Percentiles rank a stretch among this genome's conserved stretches.
Conservation (phyloP, 37 sponge, comb jelly and placozoan genomes). For the Spongilla lacustris region DNA sequence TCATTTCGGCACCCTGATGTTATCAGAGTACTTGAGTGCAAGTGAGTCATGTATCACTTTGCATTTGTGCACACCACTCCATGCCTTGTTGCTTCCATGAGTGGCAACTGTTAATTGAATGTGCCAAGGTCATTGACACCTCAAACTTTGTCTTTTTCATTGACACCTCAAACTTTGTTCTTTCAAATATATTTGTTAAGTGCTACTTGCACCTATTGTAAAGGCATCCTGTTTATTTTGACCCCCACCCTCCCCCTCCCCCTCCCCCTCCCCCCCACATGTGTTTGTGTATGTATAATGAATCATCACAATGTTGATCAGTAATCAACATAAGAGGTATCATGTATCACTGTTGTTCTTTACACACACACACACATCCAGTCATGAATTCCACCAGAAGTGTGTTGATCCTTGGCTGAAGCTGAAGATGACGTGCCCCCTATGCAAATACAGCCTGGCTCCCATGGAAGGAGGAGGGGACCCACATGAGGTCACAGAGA, state of each 20-base stretch:
- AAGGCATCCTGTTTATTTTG: no score
- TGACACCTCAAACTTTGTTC: not conserved
- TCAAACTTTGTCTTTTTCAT: not conserved
- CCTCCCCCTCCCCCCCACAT: no score
- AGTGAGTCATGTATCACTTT: conserved; percentile 43
- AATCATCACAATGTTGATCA: no score
- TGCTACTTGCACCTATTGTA: no score
- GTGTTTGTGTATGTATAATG: not conserved
- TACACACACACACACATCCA: conserved; percentile 7
- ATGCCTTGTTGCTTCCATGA: no score
- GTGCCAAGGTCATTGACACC: not conserved
- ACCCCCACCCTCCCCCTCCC: no score
- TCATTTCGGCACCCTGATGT: conserved; percentile 64
- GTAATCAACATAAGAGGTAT: no score
- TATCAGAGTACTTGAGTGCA: conserved; percentile 85
- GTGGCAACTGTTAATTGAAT: not conserved
- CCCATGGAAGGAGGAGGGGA: not conserved
- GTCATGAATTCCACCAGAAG: conserved; percentile 94
- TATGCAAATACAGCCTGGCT: conserved; percentile 70
- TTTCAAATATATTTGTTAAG: no score
- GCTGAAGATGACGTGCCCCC: conserved; percentile 88
- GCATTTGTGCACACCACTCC: no score
- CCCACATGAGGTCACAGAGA: not conserved
- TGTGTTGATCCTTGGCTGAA: conserved; percentile 96
- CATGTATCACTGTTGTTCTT: no score